Base-by-base conservation (phyloP, 2,113 vertebrate species). In the Sprattus sprattus region DNA sequence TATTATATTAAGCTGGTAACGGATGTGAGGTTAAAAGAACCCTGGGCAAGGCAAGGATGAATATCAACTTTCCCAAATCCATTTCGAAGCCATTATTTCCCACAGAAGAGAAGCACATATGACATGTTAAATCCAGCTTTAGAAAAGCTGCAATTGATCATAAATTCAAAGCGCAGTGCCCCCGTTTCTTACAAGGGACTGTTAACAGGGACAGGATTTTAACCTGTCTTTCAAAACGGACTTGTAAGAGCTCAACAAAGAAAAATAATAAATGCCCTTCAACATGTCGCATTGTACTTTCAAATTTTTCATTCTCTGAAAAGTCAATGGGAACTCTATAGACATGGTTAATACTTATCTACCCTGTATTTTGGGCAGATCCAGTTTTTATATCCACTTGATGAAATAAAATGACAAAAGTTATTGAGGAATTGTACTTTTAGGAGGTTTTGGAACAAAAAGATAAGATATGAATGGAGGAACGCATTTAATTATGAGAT, bases 1-100 rank as follows among this genome's bases (percentile, higher is more conserved):
- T 96, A 97, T 97, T 97, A 97, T 96, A 98, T 97, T 97, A 97
- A 96, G 96, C 94, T 89, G 93, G 94, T 95, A 97, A 97, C 92
- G 94, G 94, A 97, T 97, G 96, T 94, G 95, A 92, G 94, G 83
- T 95, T 94, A 95, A 95, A 92, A 95, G 94, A 94, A 96, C 97
- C 96, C 94, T 93, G 95, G 97, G 97, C 96, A 87, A 96, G 92
- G 91, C 88, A 89, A 94, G 96, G 95, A 96, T 96, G 95, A 95
- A 97, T 97, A 96, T 95, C 93, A 95, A 93, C 94, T 91, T 94
- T 92, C 94, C 85, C 90, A 93, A 92, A 93, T 92, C 92, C 93
- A 91, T 93, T 93, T 95, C 95, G 93, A 95, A 95, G 93, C 96
- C 96, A 96, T 97, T 96, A 95, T 96, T 96, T 91, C 90, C 94